Evolutionary conservation across 2,113 vertebrate genomes (phyloP).

Genomic region (Vimba vimba): DNA sequence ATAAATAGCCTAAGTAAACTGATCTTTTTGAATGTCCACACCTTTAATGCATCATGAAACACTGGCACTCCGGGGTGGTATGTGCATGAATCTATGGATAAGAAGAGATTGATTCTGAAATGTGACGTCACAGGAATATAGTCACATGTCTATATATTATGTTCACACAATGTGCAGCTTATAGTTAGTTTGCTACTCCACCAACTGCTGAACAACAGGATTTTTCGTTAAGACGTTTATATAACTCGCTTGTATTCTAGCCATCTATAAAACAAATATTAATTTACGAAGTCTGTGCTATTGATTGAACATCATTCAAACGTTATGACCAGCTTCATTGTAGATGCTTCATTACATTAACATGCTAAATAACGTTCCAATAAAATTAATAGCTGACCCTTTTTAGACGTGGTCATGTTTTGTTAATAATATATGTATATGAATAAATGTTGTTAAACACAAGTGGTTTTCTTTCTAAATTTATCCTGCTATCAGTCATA

Average conservation of each 20-base stretch:
- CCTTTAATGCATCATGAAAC: slow-evolving; percentile 98
- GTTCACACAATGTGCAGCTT: neutral
- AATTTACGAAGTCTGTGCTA: neutral
- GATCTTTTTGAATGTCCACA: slow-evolving; percentile 65
- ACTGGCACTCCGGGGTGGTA: slow-evolving; percentile 96
- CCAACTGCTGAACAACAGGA: neutral
- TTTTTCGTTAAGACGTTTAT: neutral
- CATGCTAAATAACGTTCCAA: neutral
- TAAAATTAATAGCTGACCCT: neutral
- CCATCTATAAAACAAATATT: neutral
- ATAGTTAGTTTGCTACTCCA: neutral
- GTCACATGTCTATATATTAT: neutral
- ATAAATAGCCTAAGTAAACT: neutral
- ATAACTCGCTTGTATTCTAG: neutral
- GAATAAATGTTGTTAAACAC: neutral
- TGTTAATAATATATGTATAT: neutral
- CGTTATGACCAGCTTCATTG: neutral
- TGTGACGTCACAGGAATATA: neutral
- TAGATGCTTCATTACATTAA: neutral
- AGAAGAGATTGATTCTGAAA: neutral
- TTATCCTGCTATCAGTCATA: neutral
- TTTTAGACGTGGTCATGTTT: neutral
- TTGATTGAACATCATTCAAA: slow-evolving; percentile 1
- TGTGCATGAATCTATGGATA: slow-evolving; percentile 83
- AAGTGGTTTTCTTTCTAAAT: neutral